A percentile compares a stretch with the other conserved stretches of the same genome.
Evolutionary conservation across 2,797 vertebrate genomes (phyloP).

Genomic region (Coendou prehensilis): DNA sequence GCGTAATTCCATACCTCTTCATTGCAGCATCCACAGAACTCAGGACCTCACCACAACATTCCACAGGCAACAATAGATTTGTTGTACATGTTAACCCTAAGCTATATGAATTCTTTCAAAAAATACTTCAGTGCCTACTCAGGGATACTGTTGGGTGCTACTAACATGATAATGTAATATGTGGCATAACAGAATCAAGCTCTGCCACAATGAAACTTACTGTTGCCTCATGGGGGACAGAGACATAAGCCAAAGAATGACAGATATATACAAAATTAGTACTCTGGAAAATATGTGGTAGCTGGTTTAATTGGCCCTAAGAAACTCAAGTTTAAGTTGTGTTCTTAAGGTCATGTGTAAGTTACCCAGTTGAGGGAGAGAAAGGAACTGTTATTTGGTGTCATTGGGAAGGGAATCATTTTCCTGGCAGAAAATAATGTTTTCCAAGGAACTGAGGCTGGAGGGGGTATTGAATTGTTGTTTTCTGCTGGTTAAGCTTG

Average conservation of each 20-base stretch:
- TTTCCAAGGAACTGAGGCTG: not conserved
- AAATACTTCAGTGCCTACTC: not conserved
- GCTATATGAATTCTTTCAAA: not conserved
- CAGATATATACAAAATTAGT: not conserved
- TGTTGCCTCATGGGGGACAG: not conserved
- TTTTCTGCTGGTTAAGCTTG: not conserved
- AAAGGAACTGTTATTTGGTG: not conserved
- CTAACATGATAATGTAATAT: not conserved
- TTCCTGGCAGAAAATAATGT: not conserved
- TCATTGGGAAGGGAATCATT: not conserved
- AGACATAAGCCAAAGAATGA: conserved; percentile 18
- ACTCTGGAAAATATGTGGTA: not conserved
- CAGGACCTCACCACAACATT: not conserved
- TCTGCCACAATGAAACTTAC: not conserved
- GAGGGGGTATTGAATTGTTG: not conserved
- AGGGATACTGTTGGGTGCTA: conserved; percentile 5
- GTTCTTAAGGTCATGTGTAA: not conserved
- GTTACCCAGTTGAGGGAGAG: not conserved
- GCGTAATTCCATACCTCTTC: not conserved
- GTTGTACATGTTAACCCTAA: not conserved
- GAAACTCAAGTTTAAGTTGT: not conserved
- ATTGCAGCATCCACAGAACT: not conserved
- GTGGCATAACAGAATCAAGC: not conserved
- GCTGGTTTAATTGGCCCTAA: not conserved
- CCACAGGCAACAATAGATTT: not conserved